Conservation (phyloP, 1,140 invertebrate species). For the Lepidurus arcticus region DNA sequence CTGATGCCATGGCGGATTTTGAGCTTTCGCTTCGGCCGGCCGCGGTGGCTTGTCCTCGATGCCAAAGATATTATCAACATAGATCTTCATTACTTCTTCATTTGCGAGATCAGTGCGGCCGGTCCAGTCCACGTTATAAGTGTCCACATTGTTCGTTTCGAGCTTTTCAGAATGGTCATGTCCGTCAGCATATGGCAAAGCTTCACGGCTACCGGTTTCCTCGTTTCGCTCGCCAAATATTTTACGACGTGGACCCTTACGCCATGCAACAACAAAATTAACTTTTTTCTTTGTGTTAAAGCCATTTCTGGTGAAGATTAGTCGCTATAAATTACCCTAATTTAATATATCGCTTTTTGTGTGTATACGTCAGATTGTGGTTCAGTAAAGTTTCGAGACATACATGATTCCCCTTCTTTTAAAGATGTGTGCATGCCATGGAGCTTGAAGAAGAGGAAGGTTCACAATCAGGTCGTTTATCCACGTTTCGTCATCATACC, state of each 20-base stretch:
- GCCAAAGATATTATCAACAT: constrained; percentile 7
- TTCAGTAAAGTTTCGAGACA: no score
- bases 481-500: no score
- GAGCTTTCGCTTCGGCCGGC: neutral
- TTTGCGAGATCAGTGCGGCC: constrained; percentile 4
- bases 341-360: no score
- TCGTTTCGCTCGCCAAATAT: neutral
- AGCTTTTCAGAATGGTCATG: constrained; percentile 10
- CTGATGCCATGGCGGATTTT: constrained; percentile 16
- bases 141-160: constrained; percentile 1
- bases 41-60: constrained; percentile 1
- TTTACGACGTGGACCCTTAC: neutral
- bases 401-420: no score
- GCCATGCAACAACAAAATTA: neutral
- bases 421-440: no score
- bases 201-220: constrained; percentile 6
- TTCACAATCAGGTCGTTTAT: no score
- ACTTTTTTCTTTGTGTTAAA: neutral
- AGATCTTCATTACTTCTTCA: neutral
- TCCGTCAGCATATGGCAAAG: constrained; percentile 1
- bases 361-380: no score
- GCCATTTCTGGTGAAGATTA: no score
- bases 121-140: constrained; percentile 14
- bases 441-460: no score
- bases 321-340: no score